Base-by-base conservation (phyloP, 2,113 vertebrate genomes). In the Halichoerus grypus region DNA sequence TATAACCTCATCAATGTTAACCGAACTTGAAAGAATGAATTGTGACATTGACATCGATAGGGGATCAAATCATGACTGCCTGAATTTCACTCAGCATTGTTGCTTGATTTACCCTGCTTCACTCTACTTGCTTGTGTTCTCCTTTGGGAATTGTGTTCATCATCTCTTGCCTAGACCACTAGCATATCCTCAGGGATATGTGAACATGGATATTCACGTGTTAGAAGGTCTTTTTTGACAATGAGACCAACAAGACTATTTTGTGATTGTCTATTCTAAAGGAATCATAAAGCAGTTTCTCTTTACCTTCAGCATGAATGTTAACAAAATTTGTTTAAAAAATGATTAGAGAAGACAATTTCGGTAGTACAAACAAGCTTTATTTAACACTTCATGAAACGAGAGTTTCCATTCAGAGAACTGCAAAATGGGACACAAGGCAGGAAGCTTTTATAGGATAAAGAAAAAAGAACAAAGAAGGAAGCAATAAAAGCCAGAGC, bases 1-100 rank as follows among this genome's bases (percentile, higher is more conserved):
- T 93, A 97, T 97, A 97, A 92, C 71, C 84, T 97, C 98, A 96
- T 94, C 96, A 95, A 97, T 97, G 97, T 96, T 96, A 97, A 97
- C 94, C 96, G 94, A 94, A 90, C 79, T 94, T 77, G 69, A 95
- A 94, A 98, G 31, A 85, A 89, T 69, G 31, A 89, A 36, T 49
- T 95, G 57, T 90, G 59, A 85, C 49, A 63, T 28, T 92, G 55
- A 49, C 69, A 57, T 63, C 74, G 77, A 85, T 28, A 88, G 33
- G 88, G 42, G 18, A 71, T 94, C 83, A 71, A 57, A 87, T 79
- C 80, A 16, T 84, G 36, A 57, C 59, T 80, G 83, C 15, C 94
- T 46, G 16, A 90, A 72, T 83, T 95, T 92, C 88, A 33, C 51
- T 14, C 46, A 42, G 59, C 33, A 14, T 24, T 11, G 19, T 19